phyloP scores from a whole-genome alignment of 2,797 vertebrate species.

The Mycteria americana region DNA sequence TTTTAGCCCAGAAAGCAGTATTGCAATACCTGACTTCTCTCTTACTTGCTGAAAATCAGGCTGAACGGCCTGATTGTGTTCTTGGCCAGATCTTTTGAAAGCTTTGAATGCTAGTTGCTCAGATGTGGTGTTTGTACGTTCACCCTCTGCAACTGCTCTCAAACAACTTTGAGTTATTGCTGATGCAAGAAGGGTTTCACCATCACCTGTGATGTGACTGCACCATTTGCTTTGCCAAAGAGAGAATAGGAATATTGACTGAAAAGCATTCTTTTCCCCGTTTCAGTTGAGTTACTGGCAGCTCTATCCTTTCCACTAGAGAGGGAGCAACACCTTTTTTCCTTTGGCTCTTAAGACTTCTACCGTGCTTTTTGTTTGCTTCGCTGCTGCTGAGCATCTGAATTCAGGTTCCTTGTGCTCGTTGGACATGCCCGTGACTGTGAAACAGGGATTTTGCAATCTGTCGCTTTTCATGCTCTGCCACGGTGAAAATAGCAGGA shows the following conservation, averaged over 20 bases:
- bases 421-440: not conserved
- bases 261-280: not conserved
- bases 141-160: not conserved
- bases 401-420: not conserved
- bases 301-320: not conserved
- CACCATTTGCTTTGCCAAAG: not conserved
- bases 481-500: not conserved
- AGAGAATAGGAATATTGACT: not conserved
- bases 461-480: not conserved
- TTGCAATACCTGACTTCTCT: not conserved
- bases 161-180: not conserved
- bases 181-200: not conserved
- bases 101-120: not conserved
- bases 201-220: not conserved
- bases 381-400: not conserved
- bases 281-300: not conserved
- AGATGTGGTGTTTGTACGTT: not conserved
- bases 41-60: not conserved
- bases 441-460: not conserved
- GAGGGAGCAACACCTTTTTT: not conserved
- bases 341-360: not conserved
- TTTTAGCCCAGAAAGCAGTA: not conserved
- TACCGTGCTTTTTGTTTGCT: not conserved
- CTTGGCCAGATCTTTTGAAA: not conserved
- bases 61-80: not conserved